These are phyloP conservation scores for Ophonus ardosiacus DNA, from an alignment of 2,888 invertebrate genomes.

Conservation along the genomic window DNA sequence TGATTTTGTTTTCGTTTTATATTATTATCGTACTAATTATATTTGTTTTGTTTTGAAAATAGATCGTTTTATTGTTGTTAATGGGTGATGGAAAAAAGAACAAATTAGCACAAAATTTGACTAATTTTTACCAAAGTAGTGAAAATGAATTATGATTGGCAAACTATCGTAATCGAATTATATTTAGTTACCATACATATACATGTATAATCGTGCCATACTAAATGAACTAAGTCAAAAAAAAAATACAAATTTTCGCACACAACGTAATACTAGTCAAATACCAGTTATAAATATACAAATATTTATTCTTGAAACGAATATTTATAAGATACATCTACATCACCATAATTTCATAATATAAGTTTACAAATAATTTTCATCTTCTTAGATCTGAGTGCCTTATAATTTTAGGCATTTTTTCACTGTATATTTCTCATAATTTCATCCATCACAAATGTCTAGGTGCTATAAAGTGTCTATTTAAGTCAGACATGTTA, in stretches of 20 bases:
- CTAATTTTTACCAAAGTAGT: neutral
- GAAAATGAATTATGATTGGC: no score
- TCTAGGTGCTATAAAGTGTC: constrained; percentile 47
- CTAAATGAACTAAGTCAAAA: constrained; percentile 15
- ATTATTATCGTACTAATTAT: neutral
- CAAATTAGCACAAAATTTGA: neutral
- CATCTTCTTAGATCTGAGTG: constrained; percentile 23
- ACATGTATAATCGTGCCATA: constrained; percentile 25
- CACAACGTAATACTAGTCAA: constrained; percentile 44
- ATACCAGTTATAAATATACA: constrained; percentile 6
- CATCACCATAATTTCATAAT: neutral
- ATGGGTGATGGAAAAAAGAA: neutral
- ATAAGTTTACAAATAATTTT: neutral
- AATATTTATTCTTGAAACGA: neutral
- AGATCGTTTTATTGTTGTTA: neutral
- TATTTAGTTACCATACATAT: neutral
- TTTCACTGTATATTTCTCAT: constrained; percentile 4
- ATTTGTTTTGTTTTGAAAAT: neutral
- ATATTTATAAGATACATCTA: constrained; percentile 1
- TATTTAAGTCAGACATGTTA: neutral
- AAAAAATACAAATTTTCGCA: constrained; percentile 13
- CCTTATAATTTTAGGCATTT: constrained; percentile 9
- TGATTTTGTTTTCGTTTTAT: neutral
- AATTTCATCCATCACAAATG: neutral
- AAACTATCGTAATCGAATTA: no score